Evolutionary conservation across 2,888 invertebrate species (phyloP).

Genomic region (Drosophila algonquin): DNA sequence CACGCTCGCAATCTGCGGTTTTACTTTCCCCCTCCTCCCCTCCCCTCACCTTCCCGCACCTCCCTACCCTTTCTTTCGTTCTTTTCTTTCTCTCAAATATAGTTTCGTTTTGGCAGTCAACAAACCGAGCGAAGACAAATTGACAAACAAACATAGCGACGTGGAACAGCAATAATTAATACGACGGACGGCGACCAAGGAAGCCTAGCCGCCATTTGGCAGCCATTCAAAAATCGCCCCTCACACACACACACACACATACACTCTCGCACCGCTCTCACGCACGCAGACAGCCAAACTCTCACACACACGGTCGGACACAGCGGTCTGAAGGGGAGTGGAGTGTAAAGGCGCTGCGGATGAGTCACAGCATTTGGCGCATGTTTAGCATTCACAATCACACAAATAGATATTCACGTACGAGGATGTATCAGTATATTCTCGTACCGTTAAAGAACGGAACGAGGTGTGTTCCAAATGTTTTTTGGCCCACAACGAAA

Average conservation of each 20-base stretch:
- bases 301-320: constrained; percentile 12
- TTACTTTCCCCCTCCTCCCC: constrained; percentile 5
- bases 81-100: constrained; percentile 34
- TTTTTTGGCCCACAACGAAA: neutral
- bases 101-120: constrained; percentile 68
- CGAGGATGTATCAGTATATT: constrained; percentile 60
- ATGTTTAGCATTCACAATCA: constrained; percentile 69
- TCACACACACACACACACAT: constrained; percentile 36
- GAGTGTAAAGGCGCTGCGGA: constrained; percentile 36
- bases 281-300: constrained; percentile 15
- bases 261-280: constrained; percentile 21
- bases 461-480: constrained; percentile 46
- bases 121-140: constrained; percentile 77
- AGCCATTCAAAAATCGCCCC: constrained; percentile 74
- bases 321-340: neutral
- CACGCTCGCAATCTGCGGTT: constrained; percentile 47
- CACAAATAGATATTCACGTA: constrained; percentile 43
- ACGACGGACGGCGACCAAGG: constrained; percentile 68
- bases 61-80: neutral
- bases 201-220: constrained; percentile 81
- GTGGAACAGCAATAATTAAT: constrained; percentile 78
- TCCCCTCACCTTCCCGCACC: no score
- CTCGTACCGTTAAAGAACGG: constrained; percentile 40
- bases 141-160: constrained; percentile 79
- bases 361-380: constrained; percentile 74